These are phyloP conservation scores for Halyomorpha halys DNA, from an alignment of 1,140 invertebrate species.

Conservation along the genomic window DNA sequence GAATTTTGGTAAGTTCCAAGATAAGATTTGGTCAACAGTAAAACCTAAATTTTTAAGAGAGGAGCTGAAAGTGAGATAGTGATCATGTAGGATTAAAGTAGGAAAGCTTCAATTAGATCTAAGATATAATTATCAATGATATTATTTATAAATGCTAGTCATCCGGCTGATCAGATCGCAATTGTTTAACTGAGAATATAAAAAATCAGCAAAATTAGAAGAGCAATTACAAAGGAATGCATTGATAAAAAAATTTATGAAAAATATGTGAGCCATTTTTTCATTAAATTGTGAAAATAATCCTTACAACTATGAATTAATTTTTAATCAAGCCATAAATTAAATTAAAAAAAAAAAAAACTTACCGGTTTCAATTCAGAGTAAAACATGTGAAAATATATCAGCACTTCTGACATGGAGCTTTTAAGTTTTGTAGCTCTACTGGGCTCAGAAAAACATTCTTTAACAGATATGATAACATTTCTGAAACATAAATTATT, in stretches of 20 bases:
- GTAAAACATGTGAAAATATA: conserved; percentile 39
- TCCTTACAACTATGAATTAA: background rate
- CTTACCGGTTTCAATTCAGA: conserved; percentile 38
- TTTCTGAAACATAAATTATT: conserved; percentile 36
- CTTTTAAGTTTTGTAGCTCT: conserved; percentile 38
- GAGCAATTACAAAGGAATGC: too few species aligned
- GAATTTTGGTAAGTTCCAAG: too few species aligned
- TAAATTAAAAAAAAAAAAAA: background rate
- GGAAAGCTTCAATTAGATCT: too few species aligned
- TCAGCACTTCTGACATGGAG: conserved; percentile 38
- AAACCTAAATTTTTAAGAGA: too few species aligned
- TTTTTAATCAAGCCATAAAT: background rate
- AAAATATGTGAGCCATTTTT: background rate
- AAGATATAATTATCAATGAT: too few species aligned
- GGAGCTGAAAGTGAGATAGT: too few species aligned
- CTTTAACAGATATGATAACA: conserved; percentile 35
- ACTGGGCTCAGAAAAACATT: conserved; percentile 37
- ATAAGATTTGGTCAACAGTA: too few species aligned
- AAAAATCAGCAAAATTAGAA: background rate
- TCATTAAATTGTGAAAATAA: background rate
- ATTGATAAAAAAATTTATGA: background rate
- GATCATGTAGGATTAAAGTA: too few species aligned
- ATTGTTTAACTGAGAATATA: too few species aligned
- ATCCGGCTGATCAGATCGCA: too few species aligned
- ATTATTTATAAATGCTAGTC: too few species aligned